These are phyloP conservation scores for Boloria euphrosyne DNA, from an alignment of 2,888 invertebrate species.

Conservation along the genomic window DNA sequence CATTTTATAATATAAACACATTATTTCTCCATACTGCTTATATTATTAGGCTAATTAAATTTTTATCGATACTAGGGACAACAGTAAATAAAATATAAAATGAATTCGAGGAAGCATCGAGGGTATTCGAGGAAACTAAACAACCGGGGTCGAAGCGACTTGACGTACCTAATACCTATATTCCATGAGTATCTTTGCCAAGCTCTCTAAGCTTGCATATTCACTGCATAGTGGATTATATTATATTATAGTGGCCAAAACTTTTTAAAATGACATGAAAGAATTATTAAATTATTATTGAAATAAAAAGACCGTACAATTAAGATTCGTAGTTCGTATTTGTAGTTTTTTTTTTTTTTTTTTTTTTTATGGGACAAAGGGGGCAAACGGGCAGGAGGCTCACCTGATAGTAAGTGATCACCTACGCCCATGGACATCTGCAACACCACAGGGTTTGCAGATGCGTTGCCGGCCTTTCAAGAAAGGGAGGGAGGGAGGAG, in stretches of 20 bases:
- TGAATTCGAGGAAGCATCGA: conserved; percentile 22
- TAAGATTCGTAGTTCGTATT: not conserved
- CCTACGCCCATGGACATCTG: too few relatives aligned
- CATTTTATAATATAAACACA: not conserved
- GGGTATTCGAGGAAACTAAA: conserved; percentile 29
- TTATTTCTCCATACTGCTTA: conserved; percentile 24
- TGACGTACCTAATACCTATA: conserved; percentile 16
- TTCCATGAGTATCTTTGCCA: conserved; percentile 33
- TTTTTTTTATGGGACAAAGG: too few relatives aligned
- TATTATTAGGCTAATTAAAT: conserved; percentile 25
- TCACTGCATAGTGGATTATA: conserved; percentile 2
- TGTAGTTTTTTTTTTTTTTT: too few relatives aligned
- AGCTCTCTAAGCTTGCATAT: conserved; percentile 30
- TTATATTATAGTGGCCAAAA: not conserved
- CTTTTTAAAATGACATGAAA: not conserved
- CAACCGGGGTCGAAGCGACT: conserved; percentile 20
- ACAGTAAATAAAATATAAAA: conserved; percentile 26
- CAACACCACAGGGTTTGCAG: too few relatives aligned
- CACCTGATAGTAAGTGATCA: too few relatives aligned
- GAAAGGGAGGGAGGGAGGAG: too few relatives aligned
- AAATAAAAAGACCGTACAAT: not conserved
- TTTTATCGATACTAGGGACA: conserved; percentile 22
- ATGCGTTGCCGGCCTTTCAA: too few relatives aligned
- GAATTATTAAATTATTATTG: not conserved
- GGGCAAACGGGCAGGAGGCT: too few relatives aligned